Base-by-base conservation (phyloP, 2,113 vertebrate species). In the Ciconia maguari region DNA sequence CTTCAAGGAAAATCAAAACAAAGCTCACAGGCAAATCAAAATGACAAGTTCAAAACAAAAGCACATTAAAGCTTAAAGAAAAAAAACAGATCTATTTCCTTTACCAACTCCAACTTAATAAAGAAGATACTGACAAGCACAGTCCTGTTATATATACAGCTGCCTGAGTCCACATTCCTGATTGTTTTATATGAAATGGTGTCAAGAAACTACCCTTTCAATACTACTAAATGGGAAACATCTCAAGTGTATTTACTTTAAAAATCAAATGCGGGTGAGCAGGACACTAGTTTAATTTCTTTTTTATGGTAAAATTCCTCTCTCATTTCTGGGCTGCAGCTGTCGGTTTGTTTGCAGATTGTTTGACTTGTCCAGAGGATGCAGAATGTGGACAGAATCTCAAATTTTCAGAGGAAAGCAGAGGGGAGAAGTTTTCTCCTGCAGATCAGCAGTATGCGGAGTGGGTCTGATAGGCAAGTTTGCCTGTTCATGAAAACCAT, bases 1-100 rank as follows among this genome's bases (percentile, higher is more conserved):
- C 95, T 93, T 89, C 77, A 78, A 82, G 85, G 70, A 87, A 97
- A 96, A 96, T 95, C 90, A 97, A 97, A 98, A 94, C 55, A 92
- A 95, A 93, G 89, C 69, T 97, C 66, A 75, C 14, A 93, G 82
- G 77, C 75, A 96, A 97, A 97, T 94, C 87, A 95, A 96, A 97
- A 84, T 72, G 62, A 97, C 96, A 96, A 42, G 20, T 84, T 97
- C 82, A 85, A 96, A 98, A 96, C 86, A 94, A 97, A 97, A 86
- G 75, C 89, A 90, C 70, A 82, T 91, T 96, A 96, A 96, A 92
- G 66, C 87, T 69, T 89, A 82, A 86, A 83, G 51, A 52, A 83
- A 80, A 75, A 82, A 80, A 74, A 68, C 11, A 92, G 41, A 58
- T 49, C 21, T 75, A 81, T 92, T 80, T 66, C 29, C 86, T 94